Percentiles rank a stretch among this genome's conserved stretches.
phyloP scores from a whole-genome alignment of 1,140 invertebrate genomes.

The Octopus sinensis region DNA sequence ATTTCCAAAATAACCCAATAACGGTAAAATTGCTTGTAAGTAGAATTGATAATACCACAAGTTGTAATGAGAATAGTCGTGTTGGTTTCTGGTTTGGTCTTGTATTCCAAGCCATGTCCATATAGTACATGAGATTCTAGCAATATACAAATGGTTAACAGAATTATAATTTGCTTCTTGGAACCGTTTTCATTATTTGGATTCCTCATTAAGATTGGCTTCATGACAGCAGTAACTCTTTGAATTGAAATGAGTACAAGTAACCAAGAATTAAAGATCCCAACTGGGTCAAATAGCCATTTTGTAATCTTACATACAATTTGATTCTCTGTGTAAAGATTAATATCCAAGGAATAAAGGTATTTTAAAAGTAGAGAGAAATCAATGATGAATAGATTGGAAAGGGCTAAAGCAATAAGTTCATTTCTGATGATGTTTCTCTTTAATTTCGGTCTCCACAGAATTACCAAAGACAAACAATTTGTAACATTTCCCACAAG shows the following conservation, averaged over 20 bases:
- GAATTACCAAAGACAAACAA: not conserved
- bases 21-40: not conserved
- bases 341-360: not conserved
- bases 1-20: not conserved
- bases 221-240: not conserved
- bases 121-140: not conserved
- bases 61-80: not conserved
- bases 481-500: not conserved
- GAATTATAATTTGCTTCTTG: not conserved
- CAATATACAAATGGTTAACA: not conserved
- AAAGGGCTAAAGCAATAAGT: not conserved
- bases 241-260: not conserved
- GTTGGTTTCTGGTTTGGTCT: not conserved
- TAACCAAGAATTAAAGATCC: not conserved
- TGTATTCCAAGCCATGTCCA: not conserved
- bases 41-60: not conserved
- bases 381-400: not conserved
- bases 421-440: not conserved
- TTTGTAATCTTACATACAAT: not conserved
- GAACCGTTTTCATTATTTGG: not conserved
- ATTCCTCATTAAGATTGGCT: not conserved
- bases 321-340: not conserved
- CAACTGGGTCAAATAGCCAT: not conserved
- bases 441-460: not conserved
- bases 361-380: not conserved